These are phyloP conservation scores for Corythoichthys haematopterus DNA, from an alignment of 2,113 vertebrate genomes.

Conservation along the genomic window DNA sequence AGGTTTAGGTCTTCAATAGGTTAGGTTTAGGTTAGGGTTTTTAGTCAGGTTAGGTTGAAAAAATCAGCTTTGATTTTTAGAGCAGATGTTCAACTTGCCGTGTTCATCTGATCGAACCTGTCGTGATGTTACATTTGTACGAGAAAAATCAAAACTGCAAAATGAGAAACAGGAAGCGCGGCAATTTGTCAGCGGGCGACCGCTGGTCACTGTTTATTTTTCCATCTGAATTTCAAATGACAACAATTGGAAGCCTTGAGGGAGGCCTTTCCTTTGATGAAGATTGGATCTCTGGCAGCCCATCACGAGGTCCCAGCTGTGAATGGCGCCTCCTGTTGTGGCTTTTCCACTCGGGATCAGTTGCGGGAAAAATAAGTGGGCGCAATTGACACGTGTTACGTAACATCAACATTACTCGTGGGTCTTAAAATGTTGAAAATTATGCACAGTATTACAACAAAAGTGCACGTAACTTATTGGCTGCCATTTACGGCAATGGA, in stretches of 20 bases:
- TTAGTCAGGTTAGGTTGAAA: neutral
- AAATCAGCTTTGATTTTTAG: no score
- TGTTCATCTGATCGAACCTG: neutral
- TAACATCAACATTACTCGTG: neutral
- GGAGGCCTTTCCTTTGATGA: neutral
- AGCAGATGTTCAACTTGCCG: neutral
- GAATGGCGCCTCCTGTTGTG: neutral
- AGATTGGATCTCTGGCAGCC: neutral
- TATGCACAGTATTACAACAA: no score
- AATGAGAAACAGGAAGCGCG: neutral
- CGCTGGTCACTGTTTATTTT: neutral
- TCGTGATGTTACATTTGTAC: neutral
- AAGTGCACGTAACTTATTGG: no score
- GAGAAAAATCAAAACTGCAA: neutral
- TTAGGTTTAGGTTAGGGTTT: neutral
- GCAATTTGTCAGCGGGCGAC: neutral
- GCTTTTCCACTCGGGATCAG: neutral
- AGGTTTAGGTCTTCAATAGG: no score
- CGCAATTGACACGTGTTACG: neutral
- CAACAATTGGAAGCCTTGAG: neutral
- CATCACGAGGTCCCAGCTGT: neutral
- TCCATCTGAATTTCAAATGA: neutral
- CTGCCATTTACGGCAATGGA: no score
- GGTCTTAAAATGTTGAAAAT: no score
- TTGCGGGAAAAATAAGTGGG: neutral